These are phyloP conservation scores for Ameiurus melas DNA, from an alignment of 2,113 vertebrate species.

Conservation along the genomic window DNA sequence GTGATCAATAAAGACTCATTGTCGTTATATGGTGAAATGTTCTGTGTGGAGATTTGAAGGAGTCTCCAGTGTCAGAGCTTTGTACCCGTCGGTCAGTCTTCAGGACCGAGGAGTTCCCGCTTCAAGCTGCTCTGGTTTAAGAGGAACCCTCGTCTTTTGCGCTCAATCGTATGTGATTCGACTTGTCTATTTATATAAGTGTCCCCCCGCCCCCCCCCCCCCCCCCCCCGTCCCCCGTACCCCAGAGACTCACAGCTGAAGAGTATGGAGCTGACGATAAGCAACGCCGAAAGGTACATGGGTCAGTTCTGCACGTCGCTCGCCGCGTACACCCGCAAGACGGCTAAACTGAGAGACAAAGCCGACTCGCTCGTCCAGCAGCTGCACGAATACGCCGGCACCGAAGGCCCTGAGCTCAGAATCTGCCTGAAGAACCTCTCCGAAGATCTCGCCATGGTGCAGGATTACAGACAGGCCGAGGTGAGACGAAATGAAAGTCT, in stretches of 20 bases:
- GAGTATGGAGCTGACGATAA: slow-evolving; percentile 65
- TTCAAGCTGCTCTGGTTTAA: too few relatives aligned
- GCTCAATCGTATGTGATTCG: neutral
- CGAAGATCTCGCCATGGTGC: slow-evolving; percentile 76
- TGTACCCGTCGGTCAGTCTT: too few relatives aligned
- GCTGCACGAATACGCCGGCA: slow-evolving; percentile 65
- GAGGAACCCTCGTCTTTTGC: neutral
- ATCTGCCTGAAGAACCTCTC: slow-evolving; percentile 70
- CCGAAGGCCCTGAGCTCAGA: slow-evolving; percentile 62
- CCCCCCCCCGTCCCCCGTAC: too few relatives aligned
- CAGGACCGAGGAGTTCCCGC: neutral
- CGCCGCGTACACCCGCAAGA: slow-evolving; percentile 73
- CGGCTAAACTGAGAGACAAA: slow-evolving; percentile 69
- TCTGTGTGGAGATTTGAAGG: neutral
- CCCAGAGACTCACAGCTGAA: slow-evolving; percentile 36
- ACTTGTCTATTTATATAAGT: neutral
- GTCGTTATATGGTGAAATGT: neutral
- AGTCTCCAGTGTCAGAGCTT: too few relatives aligned
- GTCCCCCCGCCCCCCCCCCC: too few relatives aligned
- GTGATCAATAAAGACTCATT: too few relatives aligned
- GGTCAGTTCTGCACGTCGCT: slow-evolving; percentile 71
- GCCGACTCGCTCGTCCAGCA: slow-evolving; percentile 70
- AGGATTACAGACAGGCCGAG: slow-evolving; percentile 83
- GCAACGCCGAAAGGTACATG: slow-evolving; percentile 67
- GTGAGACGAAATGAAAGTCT: slow-evolving; percentile 51